phyloP scores from a whole-genome alignment of 1,140 invertebrate species.

The honey bee (Apis mellifera) region Amel_HAv3.1 CM009943.2:10854001-10854500 shows the following conservation, averaged over 20 bases:
- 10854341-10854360: too few species aligned
- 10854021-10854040: slow-evolving; percentile 20
- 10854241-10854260: not conserved
- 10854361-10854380: too few species aligned
- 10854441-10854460: not conserved
- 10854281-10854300: not conserved
- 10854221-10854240: not conserved
- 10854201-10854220: not conserved
- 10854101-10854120: slow-evolving; percentile 11
- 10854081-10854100: slow-evolving; percentile 42
- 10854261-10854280: not conserved
- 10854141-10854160: not conserved
- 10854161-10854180: not conserved
- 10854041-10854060: slow-evolving; percentile 47
- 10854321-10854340: too few species aligned
- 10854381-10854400: not conserved
- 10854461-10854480: slow-evolving; percentile 4
- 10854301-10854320: not conserved
- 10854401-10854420: too few species aligned
- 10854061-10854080: slow-evolving; percentile 40
- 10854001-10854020: slow-evolving; percentile 6
- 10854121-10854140: slow-evolving; percentile 1
- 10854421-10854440: not conserved
- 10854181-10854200: not conserved
- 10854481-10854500: not conserved